Conservation (phyloP, 23 tunicate genomes). For the Halocynthia roretzi region DNA sequence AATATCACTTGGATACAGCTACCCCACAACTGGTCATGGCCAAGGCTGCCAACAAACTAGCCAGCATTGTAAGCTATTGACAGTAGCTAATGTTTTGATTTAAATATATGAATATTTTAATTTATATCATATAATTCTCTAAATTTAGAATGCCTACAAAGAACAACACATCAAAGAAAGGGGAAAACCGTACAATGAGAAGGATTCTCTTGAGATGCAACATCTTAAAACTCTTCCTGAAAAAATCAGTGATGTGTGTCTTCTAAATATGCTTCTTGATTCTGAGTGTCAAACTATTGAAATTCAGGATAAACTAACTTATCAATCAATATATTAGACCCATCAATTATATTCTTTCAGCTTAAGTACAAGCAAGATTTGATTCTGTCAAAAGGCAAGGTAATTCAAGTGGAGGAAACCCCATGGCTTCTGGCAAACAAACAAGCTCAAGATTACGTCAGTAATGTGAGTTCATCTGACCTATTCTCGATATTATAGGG, state of each 20-base stretch:
- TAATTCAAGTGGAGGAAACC: conserved; percentile 78
- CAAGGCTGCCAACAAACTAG: conserved; percentile 36
- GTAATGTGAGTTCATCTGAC: conserved; percentile 45
- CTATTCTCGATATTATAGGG: no score
- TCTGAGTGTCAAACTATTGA: not conserved
- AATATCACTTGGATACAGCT: conserved; percentile 71
- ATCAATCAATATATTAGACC: not conserved
- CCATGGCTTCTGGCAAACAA: conserved; percentile 48
- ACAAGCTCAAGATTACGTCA: conserved; percentile 65
- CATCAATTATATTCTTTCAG: not conserved
- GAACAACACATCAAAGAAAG: conserved; percentile 35
- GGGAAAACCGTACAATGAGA: conserved; percentile 40
- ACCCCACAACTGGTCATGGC: conserved; percentile 56
- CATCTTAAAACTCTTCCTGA: conserved; percentile 62
- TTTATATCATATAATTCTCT: not conserved
- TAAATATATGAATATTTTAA: not conserved
- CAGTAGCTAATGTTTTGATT: not conserved
- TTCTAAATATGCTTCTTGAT: not conserved
- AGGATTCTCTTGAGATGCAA: conserved; percentile 71
- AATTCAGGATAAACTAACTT: not conserved
- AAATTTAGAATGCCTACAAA: conserved; percentile 36
- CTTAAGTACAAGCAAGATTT: conserved; percentile 23
- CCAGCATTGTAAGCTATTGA: conserved; percentile 52
- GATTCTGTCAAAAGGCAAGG: conserved; percentile 78
- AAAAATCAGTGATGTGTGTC: conserved; percentile 63